Base-by-base conservation (phyloP, 2,797 vertebrate genomes). In the Triplophysa yarkandensis region DNA sequence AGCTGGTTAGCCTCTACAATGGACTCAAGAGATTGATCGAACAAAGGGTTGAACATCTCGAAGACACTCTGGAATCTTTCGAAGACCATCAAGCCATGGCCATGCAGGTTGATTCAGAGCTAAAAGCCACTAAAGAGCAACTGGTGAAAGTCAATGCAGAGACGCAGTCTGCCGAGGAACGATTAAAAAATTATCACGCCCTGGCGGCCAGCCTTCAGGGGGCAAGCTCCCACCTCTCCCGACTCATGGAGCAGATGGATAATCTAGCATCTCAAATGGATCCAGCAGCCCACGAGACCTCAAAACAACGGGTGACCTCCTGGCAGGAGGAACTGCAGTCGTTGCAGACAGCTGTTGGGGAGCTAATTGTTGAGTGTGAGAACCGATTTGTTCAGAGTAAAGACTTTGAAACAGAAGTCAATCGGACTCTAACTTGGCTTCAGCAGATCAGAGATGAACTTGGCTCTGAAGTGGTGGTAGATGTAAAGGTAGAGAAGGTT, bases 341-440 rank as follows among this genome's bases (percentile, higher is more conserved):
- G 16, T 80, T 98, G 82, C 95, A 96, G 69, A 84, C 92, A 0
- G 89, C 91, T 0, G 90, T 98, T 0, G 91, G 92, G 0, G 93
- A 93, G 2, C 88, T 88, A 0, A 95, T 98, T 44, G 92, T 92
- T 2, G 96, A 99, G 79, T 98, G 97, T 0, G 98, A 99, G 87
- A 93, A 86, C 83, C 91, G 97, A 66, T 94, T 99, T 58, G 89
- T 99, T 61, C 95, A 98, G 82, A 98, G 95, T 50, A 95, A 94
- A 85, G 97, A 99, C 85, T 98, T 99, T 80, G 95, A 97, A 88
- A 95, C 95, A 0, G 97, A 99, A 89, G 94, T 98, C 87, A 91
- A 92, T 60, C 91, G 89, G 57, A 96, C 94, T 0, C 90, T 98
- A 0, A 94, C 94, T 58, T 98, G 98, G 96, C 87, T 99, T 78